phyloP scores from a whole-genome alignment of 2,888 invertebrate species.

The Maniola hyperantus region DNA sequence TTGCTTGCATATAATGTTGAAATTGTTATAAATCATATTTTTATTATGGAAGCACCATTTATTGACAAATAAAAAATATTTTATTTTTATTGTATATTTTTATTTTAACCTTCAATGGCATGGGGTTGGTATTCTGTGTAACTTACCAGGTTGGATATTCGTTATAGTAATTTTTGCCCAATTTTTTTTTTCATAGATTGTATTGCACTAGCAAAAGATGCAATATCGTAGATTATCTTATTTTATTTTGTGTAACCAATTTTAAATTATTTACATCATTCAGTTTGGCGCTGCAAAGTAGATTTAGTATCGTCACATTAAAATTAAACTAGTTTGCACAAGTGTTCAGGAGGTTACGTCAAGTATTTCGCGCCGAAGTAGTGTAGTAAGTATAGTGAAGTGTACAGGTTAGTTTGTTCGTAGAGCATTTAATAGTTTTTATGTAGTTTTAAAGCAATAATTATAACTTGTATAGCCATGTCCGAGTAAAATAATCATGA shows the following conservation, averaged over 20 bases:
- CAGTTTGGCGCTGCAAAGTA: neutral
- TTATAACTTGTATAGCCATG: too few species aligned
- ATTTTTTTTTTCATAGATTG: neutral
- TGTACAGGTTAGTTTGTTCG: too few species aligned
- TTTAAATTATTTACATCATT: neutral
- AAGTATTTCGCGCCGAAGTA: too few species aligned
- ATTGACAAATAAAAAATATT: slow-evolving; percentile 32
- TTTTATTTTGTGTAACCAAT: neutral
- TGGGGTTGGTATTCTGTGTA: neutral
- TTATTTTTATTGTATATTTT: slow-evolving; percentile 32
- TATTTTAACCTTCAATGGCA: slow-evolving; percentile 28
- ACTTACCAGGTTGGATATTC: slow-evolving; percentile 6
- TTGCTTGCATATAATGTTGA: slow-evolving; percentile 17
- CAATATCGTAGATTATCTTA: neutral
- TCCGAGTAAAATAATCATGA: too few species aligned
- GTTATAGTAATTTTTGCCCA: neutral
- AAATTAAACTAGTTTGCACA: slow-evolving; percentile 7
- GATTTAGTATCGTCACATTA: neutral
- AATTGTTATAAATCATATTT: slow-evolving; percentile 33
- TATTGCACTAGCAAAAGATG: neutral
- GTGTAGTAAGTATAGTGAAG: too few species aligned
- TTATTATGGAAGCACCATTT: slow-evolving; percentile 39
- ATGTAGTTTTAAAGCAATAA: too few species aligned
- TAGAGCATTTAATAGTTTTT: too few species aligned
- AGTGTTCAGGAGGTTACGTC: slow-evolving; percentile 4